Percentiles rank a stretch among this genome's conserved stretches.
Conservation (phyloP, 2,888 invertebrate genomes). For the Apodemia duryi region DNA sequence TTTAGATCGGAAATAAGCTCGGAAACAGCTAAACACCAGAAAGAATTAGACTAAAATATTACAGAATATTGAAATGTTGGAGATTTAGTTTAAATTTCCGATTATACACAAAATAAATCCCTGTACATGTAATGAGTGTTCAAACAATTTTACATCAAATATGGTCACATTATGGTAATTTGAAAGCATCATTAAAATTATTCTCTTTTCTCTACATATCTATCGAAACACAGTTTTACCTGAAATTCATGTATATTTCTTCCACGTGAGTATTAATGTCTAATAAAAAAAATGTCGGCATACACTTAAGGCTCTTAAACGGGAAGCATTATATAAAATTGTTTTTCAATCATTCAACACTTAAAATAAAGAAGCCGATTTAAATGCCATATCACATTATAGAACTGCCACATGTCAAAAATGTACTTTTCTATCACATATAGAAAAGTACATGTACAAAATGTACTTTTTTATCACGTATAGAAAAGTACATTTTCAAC, state of each 20-base stretch:
- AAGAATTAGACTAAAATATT: no score
- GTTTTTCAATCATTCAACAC: no score
- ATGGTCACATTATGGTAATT: not conserved
- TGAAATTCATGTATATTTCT: not conserved
- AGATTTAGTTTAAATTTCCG: not conserved
- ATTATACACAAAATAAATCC: not conserved
- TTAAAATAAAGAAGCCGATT: no score
- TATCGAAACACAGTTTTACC: not conserved
- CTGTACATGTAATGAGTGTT: not conserved
- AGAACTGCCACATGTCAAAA: no score
- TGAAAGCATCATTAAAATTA: not conserved
- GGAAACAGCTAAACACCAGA: no score
- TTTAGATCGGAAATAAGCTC: no score
- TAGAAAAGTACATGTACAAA: no score
- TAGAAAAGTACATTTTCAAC: no score
- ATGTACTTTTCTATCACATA: no score
- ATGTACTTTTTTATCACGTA: no score
- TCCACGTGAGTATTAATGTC: not conserved
- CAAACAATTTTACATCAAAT: not conserved
- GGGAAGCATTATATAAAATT: not conserved
- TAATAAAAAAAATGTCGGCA: not conserved
- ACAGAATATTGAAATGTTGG: no score
- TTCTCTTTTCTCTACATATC: not conserved
- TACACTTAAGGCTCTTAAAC: constrained; percentile 10
- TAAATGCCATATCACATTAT: no score